phyloP scores from a whole-genome alignment of 2,113 vertebrate genomes.

The Istiophorus platypterus region DNA sequence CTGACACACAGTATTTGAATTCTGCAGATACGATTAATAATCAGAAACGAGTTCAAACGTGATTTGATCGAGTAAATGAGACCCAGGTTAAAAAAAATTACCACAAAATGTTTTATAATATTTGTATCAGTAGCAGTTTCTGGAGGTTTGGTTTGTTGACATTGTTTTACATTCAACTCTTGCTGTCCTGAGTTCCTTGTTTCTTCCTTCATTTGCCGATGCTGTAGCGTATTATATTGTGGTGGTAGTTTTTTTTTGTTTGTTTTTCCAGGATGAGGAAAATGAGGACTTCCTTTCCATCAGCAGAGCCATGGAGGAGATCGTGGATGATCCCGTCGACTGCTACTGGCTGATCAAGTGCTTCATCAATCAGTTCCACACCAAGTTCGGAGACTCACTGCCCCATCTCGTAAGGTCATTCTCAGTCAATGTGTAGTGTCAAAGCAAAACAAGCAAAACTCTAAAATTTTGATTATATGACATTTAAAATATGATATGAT shows the following conservation, averaged over 20 bases:
- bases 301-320: conserved; percentile 93
- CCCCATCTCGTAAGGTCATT: conserved; percentile 89
- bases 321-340: conserved; percentile 91
- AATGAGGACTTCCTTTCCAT: conserved; percentile 93
- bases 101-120: neutral
- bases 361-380: conserved; percentile 92
- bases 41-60: too few relatives aligned
- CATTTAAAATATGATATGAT: too few relatives aligned
- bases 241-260: too few relatives aligned
- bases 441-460: neutral
- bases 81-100: too few relatives aligned
- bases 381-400: conserved; percentile 92
- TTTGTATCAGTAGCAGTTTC: neutral
- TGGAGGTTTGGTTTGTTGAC: neutral
- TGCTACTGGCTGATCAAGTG: conserved; percentile 95
- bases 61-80: too few relatives aligned
- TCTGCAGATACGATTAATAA: too few relatives aligned
- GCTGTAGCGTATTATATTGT: neutral
- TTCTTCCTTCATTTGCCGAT: neutral
- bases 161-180: neutral
- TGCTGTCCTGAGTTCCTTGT: neutral
- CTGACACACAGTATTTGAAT: too few relatives aligned
- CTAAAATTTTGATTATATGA: too few relatives aligned
- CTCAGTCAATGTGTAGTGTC: neutral
- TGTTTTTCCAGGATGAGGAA: conserved; percentile 86